Evolutionary conservation across 1,140 invertebrate genomes (phyloP).

Genomic region (Hydropsyche tenuis): DNA sequence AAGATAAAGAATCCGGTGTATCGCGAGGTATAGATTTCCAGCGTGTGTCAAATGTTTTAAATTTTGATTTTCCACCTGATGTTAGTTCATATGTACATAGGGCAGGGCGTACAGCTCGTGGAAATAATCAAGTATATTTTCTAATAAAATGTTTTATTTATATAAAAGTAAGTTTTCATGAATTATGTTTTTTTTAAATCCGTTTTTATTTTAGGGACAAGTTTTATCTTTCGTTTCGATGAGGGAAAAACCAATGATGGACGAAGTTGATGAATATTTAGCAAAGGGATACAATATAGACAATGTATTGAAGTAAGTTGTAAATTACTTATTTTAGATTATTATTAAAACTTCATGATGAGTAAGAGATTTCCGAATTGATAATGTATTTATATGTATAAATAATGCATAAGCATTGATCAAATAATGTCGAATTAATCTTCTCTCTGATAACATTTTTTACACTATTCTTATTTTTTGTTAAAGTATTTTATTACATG

Average conservation of each 20-base stretch:
- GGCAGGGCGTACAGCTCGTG: conserved; percentile 92
- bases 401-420: too few relatives aligned
- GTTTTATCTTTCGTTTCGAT: conserved; percentile 92
- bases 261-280: conserved; percentile 79
- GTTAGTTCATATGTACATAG: conserved; percentile 92
- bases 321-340: conserved; percentile 9
- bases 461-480: not conserved
- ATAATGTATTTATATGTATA: conserved; percentile 41
- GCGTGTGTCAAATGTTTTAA: conserved; percentile 95
- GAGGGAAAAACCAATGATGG: conserved; percentile 77
- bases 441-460: conserved; percentile 48
- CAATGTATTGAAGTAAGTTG: conserved; percentile 62
- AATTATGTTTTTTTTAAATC: too few relatives aligned
- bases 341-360: conserved; percentile 43
- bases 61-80: conserved; percentile 95
- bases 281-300: conserved; percentile 66
- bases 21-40: conserved; percentile 98
- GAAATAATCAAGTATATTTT: conserved; percentile 76
- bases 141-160: conserved; percentile 21
- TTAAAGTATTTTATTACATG: not conserved
- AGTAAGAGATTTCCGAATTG: conserved; percentile 39
- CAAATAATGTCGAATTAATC: conserved; percentile 49
- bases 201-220: conserved; percentile 72
- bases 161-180: too few relatives aligned
- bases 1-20: conserved; percentile 93